Base-by-base conservation (phyloP, 2,888 invertebrate species). In the Ormyrus pomaceus region DNA sequence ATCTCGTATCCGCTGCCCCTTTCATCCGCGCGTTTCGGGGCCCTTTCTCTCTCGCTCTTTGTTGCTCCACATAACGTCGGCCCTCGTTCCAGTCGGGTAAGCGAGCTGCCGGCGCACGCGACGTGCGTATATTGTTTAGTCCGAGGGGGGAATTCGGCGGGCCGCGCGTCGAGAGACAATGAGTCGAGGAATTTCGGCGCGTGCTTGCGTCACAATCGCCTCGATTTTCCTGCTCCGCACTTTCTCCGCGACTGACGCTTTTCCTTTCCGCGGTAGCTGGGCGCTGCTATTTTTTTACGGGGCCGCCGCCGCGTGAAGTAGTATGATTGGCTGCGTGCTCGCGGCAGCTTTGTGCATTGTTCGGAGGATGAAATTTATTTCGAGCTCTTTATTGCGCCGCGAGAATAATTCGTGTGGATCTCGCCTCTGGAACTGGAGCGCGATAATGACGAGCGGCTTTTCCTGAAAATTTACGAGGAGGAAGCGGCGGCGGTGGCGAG, bases 11-110 rank as follows among this genome's bases (percentile, higher is more conserved):
- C 48, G 13, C 8, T 19, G 1, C 56, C 56, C n/a, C 46, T 65
- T 11, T 46, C n/a, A 59, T 50, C 55, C 48, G 10, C 8, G 11
- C 50, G 2, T n/a, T 53, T 11, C 34, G 19, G n/a, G 48, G 0
- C 0, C 46, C 58, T 51, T 61, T 48, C 61, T 45, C 64, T n/a
- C 65, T 46, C n/a, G 10, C 51, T 51, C 45, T 58, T 58, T 51
- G n/a, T 69, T 19, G 13, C 55, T 19, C 50, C 48, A n/a, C 11
- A 19, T 53, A 66, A 34, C 34, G 13, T 34, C 3, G 34, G 34
- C 65, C 56, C 64, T 71, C 70, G 71, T 70, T 77, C 56, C 76
- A 9, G 48, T 11, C 68, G 48, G 68, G 61, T 69, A 69, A 69
- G 50, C 56, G 46, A 6, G 62, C 34, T 4, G 34, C 34, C 59